Percentiles rank a stretch among this genome's conserved stretches.
phyloP scores from a whole-genome alignment of 2,888 invertebrate genomes.

The Leptopilina drosophilae region DNA sequence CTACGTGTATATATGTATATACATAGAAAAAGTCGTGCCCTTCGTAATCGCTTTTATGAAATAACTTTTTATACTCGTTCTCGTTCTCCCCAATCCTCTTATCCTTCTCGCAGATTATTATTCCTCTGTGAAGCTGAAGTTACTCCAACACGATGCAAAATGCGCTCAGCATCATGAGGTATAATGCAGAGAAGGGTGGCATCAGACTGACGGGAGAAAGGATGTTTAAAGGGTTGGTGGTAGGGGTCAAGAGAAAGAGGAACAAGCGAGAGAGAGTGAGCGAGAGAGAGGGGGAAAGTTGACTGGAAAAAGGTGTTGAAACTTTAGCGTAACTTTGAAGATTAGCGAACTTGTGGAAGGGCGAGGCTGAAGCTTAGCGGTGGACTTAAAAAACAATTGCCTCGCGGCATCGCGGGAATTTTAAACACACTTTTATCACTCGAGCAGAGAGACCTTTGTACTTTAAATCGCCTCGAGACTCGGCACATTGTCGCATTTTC shows the following conservation, averaged over 20 bases:
- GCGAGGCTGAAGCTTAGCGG: constrained; percentile 56
- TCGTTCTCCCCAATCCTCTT: constrained; percentile 35
- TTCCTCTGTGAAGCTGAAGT: constrained; percentile 57
- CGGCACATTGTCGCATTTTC: constrained; percentile 39
- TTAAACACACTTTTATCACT: constrained; percentile 69
- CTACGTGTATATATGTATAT: too few relatives aligned
- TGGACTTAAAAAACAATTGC: constrained; percentile 70
- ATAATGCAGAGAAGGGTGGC: constrained; percentile 36
- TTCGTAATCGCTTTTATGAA: constrained; percentile 26
- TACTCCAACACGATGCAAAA: constrained; percentile 56
- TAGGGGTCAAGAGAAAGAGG: neutral
- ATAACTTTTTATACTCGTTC: constrained; percentile 9
- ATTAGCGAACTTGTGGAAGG: constrained; percentile 58
- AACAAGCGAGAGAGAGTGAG: constrained; percentile 29
- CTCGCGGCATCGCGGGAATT: constrained; percentile 66
- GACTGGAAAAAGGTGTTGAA: constrained; percentile 50
- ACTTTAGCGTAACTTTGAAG: constrained; percentile 65
- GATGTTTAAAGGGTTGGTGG: constrained; percentile 24
- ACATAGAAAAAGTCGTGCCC: neutral
- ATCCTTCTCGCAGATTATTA: constrained; percentile 52
- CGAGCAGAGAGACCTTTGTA: constrained; percentile 55
- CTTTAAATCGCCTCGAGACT: constrained; percentile 51
- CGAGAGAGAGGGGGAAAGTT: constrained; percentile 42
- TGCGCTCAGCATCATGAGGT: constrained; percentile 45
- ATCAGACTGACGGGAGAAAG: constrained; percentile 38